Percentiles rank a stretch among this genome's conserved stretches.
Conservation (phyloP, 2,888 invertebrate species). For the Vandiemenella viatica region DNA sequence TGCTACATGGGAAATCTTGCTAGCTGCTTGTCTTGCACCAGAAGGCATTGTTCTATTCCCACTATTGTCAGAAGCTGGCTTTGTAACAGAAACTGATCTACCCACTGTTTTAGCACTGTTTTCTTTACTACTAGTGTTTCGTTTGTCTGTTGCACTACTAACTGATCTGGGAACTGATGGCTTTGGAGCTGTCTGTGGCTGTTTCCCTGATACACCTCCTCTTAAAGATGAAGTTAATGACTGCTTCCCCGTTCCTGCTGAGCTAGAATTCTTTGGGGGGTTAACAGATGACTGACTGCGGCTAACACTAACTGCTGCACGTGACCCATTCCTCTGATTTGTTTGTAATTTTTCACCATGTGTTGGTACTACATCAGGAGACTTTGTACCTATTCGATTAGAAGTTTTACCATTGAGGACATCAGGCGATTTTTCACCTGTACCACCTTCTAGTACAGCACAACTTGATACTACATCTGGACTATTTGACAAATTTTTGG, state of each 20-base stretch:
- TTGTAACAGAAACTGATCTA: constrained; percentile 2
- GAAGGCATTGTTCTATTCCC: constrained; percentile 23
- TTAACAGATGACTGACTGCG: constrained; percentile 2
- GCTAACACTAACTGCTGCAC: background rate
- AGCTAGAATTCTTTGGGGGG: background rate
- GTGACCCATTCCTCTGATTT: constrained; percentile 1
- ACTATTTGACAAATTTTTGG: constrained; percentile 34
- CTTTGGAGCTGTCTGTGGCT: constrained; percentile 8
- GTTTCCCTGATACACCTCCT: constrained; percentile 1
- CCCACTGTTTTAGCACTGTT: constrained; percentile 3
- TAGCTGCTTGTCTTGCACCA: constrained; percentile 34
- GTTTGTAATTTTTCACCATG: background rate
- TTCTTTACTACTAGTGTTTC: background rate
- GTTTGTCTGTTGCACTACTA: background rate
- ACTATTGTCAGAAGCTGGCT: constrained; percentile 14
- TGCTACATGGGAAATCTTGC: constrained; percentile 52
- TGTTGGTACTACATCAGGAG: constrained; percentile 5
- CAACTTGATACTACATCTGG: constrained; percentile 61
- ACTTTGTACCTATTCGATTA: background rate
- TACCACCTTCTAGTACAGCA: constrained; percentile 22
- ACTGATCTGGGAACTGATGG: constrained; percentile 1
- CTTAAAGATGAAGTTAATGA: constrained; percentile 8
- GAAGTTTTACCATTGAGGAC: constrained; percentile 22
- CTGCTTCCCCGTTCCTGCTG: background rate
- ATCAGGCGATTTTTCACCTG: constrained; percentile 25